These are phyloP conservation scores for Agrochola lota DNA, from an alignment of 2,888 invertebrate genomes.

Conservation along the genomic window DNA sequence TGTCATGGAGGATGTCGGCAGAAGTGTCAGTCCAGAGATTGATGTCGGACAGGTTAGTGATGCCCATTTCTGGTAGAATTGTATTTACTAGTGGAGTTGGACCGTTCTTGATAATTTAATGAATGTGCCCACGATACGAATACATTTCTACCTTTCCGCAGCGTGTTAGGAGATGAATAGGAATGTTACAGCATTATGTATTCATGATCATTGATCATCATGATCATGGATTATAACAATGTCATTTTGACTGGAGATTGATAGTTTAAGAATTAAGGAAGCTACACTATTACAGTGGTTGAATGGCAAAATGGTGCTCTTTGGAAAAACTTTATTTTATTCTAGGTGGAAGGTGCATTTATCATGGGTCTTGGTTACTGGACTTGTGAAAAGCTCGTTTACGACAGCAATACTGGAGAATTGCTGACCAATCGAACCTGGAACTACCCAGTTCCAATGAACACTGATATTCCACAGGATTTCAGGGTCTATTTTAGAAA, in stretches of 20 bases:
- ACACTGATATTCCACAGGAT: constrained; percentile 92
- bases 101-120: background rate
- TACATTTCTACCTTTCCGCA: background rate
- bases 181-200: background rate
- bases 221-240: background rate
- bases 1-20: constrained; percentile 92
- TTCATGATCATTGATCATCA: background rate
- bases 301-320: background rate
- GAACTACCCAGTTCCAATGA: constrained; percentile 84
- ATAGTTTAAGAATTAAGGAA: background rate
- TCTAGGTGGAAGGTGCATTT: constrained; percentile 80
- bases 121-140: background rate
- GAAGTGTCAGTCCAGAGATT: constrained; percentile 91
- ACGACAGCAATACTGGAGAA: constrained; percentile 36
- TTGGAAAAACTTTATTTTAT: background rate
- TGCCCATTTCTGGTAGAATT: background rate
- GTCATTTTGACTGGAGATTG: background rate
- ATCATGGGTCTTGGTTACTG: constrained; percentile 92
- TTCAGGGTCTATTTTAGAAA: constrained; percentile 90
- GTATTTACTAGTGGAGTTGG: background rate
- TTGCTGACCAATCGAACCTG: constrained; percentile 41
- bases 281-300: background rate
- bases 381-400: constrained; percentile 79
- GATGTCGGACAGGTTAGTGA: constrained; percentile 92
- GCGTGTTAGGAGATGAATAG: background rate